Conservation (phyloP, 2,113 vertebrate genomes). For the Panurus biarmicus region DNA sequence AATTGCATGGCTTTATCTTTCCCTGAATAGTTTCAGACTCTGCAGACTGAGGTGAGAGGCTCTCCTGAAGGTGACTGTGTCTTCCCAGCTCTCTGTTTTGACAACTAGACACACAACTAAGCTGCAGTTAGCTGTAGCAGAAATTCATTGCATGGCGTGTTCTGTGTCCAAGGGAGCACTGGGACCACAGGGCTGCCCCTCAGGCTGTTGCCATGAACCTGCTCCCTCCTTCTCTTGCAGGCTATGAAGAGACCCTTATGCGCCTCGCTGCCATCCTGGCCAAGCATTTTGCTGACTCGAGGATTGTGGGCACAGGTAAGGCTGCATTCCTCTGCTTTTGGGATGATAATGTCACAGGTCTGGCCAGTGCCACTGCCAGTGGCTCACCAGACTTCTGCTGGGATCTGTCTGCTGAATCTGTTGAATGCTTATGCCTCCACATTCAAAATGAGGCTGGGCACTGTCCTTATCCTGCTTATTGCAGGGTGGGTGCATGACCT, state of each 20-base stretch:
- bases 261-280: slow-evolving; percentile 91
- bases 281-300: slow-evolving; percentile 92
- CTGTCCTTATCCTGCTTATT: neutral
- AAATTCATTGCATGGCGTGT: neutral
- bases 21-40: neutral
- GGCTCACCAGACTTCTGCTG: neutral
- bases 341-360: neutral
- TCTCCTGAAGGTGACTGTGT: neutral
- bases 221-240: slow-evolving; percentile 59
- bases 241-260: slow-evolving; percentile 90
- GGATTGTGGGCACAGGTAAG: slow-evolving; percentile 93
- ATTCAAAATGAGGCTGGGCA: neutral
- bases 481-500: neutral
- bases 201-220: neutral
- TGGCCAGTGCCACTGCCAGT: neutral
- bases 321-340: neutral
- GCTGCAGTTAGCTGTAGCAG: neutral
- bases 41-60: neutral
- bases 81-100: neutral
- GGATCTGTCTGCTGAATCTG: neutral
- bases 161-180: rapidly evolving
- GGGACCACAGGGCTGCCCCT: neutral
- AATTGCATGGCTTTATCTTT: neutral
- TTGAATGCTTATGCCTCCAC: neutral
- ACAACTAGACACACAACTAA: neutral